These are phyloP conservation scores for Sporophila hypoxantha DNA, from an alignment of 2,113 vertebrate species.

Conservation along the genomic window DNA sequence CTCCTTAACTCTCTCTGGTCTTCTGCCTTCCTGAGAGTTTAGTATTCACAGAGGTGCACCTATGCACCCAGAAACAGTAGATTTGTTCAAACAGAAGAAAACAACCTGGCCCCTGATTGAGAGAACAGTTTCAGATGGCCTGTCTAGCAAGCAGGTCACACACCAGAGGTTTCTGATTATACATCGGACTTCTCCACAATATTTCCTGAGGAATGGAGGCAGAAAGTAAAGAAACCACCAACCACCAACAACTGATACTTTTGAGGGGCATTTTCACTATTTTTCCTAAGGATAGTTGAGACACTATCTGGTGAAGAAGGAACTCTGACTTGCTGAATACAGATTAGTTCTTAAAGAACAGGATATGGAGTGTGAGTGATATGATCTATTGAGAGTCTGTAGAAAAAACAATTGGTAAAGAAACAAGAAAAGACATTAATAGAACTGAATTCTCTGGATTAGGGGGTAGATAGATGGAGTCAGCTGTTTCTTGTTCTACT, in stretches of 20 bases:
- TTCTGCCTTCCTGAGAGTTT: not conserved
- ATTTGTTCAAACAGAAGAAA: not conserved
- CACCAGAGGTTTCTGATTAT: not conserved
- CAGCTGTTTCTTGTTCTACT: not conserved
- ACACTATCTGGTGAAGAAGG: not conserved
- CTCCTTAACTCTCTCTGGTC: not conserved
- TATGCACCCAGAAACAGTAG: not conserved
- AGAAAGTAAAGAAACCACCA: not conserved
- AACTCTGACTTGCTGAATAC: not conserved
- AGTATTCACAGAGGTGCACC: not conserved
- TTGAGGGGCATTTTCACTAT: not conserved
- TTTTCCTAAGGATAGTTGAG: not conserved
- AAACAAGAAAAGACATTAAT: not conserved
- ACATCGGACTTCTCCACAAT: not conserved
- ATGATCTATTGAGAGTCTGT: not conserved
- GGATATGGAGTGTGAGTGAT: not conserved
- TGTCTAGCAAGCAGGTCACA: not conserved
- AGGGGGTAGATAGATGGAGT: not conserved
- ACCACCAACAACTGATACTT: not conserved
- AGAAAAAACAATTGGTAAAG: not conserved
- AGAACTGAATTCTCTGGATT: not conserved
- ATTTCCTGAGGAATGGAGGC: not conserved
- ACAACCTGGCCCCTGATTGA: not conserved
- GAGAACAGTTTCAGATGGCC: not conserved
- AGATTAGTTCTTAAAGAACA: not conserved